Percentiles rank a stretch among this genome's conserved stretches.
phyloP scores from a whole-genome alignment of 2,113 vertebrate genomes.

The Toxotes chatareus region DNA sequence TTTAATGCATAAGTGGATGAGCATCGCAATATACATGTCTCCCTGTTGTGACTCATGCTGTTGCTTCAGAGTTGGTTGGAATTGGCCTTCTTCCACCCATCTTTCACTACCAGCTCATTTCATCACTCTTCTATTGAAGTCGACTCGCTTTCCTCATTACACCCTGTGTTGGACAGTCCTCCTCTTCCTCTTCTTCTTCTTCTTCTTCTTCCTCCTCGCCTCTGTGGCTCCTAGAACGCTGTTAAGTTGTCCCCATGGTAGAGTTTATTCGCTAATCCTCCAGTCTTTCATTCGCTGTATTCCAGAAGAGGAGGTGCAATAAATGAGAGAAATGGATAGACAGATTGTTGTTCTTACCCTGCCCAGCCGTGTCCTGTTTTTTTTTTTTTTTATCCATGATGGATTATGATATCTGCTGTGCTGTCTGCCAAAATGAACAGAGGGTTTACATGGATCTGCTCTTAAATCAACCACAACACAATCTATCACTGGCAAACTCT shows the following conservation, averaged over 20 bases:
- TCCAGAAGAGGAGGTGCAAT: constrained; percentile 33
- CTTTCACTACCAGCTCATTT: constrained; percentile 57
- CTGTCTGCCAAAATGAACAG: constrained; percentile 40
- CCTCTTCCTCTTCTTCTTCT: constrained; percentile 40
- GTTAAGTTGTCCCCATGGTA: constrained; percentile 69
- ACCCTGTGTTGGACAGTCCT: constrained; percentile 49
- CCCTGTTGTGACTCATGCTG: constrained; percentile 65
- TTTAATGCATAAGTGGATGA: constrained; percentile 50
- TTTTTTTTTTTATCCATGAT: constrained; percentile 10
- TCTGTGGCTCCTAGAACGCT: constrained; percentile 59
- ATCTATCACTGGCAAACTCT: constrained; percentile 9
- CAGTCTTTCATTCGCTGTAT: constrained; percentile 42
- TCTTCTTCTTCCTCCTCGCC: constrained; percentile 13
- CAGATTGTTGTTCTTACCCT: constrained; percentile 29
- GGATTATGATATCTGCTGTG: constrained; percentile 36
- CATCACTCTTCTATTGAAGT: constrained; percentile 57
- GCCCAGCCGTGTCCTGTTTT: constrained; percentile 14
- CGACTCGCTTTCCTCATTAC: constrained; percentile 61
- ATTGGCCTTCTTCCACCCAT: constrained; percentile 52
- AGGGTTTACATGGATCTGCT: constrained; percentile 27
- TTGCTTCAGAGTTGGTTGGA: constrained; percentile 54
- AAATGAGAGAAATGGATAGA: constrained; percentile 34
- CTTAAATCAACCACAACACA: constrained; percentile 24
- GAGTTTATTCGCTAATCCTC: constrained; percentile 53
- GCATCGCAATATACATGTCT: constrained; percentile 33